Evolutionary conservation across 1,140 invertebrate genomes (phyloP), one percentile per base, ranked within the genome.

Genomic region (Agraylea sexmaculata): DNA sequence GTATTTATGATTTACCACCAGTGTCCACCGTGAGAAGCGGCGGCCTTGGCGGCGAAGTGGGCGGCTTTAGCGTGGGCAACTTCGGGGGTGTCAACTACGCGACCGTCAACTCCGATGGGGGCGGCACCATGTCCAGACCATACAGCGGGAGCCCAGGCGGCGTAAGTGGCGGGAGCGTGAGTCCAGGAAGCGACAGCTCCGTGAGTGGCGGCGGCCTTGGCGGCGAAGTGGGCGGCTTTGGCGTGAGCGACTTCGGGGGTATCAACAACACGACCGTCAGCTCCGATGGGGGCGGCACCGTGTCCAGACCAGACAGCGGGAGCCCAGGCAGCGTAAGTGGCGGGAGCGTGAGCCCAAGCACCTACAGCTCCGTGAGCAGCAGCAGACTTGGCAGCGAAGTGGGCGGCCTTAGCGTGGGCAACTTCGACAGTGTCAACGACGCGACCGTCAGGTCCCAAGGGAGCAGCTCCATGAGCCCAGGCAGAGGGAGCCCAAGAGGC

Each of bases 401-500:
- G 39, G 39, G 30, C 31, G 17, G 39, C 39, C 19, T 41, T 41
- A 8, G 39, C 39, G 17, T 34, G 30, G 31, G 39, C 39, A 15
- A 65, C 61, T 49, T 65, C 62, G 43, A 60, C 60, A 37, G 61
- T 65, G 55, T 65, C 62, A 2, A 64, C 59, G 12, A 65, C 39
- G 21, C 61, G 39, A 6, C 39, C 39, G 21, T 41, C 39, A 29
- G 30, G 19, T 23, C 40, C 40, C 3, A 41, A 6, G 21, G 40
- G 40, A 56, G 59, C 1, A 57, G 60, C 47, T 57, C 63, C 39
- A 25, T 42, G 27, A 42, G 31, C 39, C 20, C 16, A 40, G n/a
- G 29, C 25, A 29, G 25, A 2, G n/a, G n/a, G 13, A 12, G 21
- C 32, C 10, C 23, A 12, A 19, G n/a, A n/a, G 25, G 35, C 35